Evolutionary conservation across 2,113 vertebrate genomes (phyloP).

Genomic region (Ptychochromis oligacanthus): DNA sequence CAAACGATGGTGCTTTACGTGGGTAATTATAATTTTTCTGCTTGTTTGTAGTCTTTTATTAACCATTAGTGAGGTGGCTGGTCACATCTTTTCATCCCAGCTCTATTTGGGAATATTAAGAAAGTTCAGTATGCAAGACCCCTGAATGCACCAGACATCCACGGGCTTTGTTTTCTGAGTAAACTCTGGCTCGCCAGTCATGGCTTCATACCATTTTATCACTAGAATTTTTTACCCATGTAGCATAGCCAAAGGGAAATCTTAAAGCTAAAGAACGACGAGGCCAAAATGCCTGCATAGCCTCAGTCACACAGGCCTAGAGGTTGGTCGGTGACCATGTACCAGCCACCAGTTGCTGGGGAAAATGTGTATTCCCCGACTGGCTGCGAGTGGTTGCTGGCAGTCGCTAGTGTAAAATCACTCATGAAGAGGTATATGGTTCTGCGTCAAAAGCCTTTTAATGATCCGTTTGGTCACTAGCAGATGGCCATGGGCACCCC

Average conservation of each 20-base stretch:
- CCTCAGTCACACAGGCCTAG: not conserved
- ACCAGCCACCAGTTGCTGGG: not conserved
- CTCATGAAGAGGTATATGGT: too few relatives aligned
- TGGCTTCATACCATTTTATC: not conserved
- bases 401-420: too few relatives aligned
- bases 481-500: too few relatives aligned
- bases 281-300: not conserved
- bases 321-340: not conserved
- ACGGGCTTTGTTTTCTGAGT: not conserved
- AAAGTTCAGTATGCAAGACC: not conserved
- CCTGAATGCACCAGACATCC: not conserved
- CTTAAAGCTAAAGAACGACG: not conserved
- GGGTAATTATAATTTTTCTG: not conserved
- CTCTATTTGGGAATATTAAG: too few relatives aligned
- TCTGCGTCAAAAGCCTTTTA: too few relatives aligned
- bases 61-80: not conserved
- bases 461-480: too few relatives aligned
- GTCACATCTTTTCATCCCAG: too few relatives aligned
- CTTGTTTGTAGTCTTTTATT: not conserved
- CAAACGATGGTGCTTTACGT: not conserved
- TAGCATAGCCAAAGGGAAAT: not conserved
- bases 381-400: not conserved
- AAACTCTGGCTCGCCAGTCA: not conserved
- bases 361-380: not conserved
- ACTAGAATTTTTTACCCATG: fast-evolving